Conservation (phyloP, 2,113 vertebrate genomes). For the Mastomys natalensis region DNA sequence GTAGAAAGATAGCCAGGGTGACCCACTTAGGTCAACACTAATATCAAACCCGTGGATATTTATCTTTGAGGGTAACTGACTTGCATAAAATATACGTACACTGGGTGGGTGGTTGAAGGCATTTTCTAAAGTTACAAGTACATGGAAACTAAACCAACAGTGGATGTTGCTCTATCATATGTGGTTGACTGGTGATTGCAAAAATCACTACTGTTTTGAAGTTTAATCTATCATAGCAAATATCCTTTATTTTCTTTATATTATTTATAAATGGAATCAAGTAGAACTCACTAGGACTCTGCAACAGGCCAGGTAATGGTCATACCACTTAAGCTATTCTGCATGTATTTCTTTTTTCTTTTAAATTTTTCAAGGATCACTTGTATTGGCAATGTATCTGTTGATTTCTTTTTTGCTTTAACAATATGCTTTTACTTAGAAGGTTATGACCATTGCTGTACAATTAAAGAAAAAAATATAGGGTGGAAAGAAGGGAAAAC, state of each 20-base stretch:
- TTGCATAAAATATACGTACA: not conserved
- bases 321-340: not conserved
- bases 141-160: not conserved
- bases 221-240: not conserved
- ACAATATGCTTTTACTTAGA: conserved; percentile 60
- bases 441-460: conserved; percentile 54
- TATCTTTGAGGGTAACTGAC: not conserved
- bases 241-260: not conserved
- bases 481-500: conserved; percentile 6
- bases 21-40: not conserved
- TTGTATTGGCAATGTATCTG: conserved; percentile 36
- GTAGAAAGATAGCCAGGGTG: not conserved
- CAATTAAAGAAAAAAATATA: conserved; percentile 59
- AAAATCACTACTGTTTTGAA: not conserved
- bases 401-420: conserved; percentile 46
- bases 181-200: not conserved
- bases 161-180: not conserved
- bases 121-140: not conserved
- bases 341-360: not conserved
- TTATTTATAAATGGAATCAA: not conserved
- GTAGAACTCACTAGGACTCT: not conserved
- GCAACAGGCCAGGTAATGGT: not conserved
- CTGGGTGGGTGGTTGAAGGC: not conserved
- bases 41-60: not conserved
- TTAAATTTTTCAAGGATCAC: conserved; percentile 11